These are phyloP conservation scores for Dipodomys stephensi DNA, from an alignment of 2,113 vertebrate genomes.

Conservation along the genomic window DNA sequence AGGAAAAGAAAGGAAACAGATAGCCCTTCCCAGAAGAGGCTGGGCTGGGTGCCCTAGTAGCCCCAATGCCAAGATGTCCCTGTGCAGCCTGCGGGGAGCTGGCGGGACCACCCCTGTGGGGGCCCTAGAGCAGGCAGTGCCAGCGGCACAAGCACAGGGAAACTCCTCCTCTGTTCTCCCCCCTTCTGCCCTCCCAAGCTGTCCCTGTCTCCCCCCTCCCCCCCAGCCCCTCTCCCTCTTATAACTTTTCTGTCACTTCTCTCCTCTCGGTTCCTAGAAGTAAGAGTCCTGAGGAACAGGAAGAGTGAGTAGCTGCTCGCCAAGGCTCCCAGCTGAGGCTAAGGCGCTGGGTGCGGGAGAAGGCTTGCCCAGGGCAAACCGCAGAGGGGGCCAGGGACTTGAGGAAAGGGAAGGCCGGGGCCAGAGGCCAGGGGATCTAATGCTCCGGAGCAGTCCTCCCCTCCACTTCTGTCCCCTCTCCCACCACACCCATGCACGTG, in stretches of 20 bases:
- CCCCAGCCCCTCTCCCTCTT: slow-evolving; percentile 33
- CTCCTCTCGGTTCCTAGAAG: slow-evolving; percentile 84
- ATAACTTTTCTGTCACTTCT: slow-evolving; percentile 81
- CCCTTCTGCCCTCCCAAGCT: slow-evolving; percentile 79
- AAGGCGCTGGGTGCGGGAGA: neutral
- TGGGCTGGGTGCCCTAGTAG: neutral
- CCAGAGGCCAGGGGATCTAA: neutral
- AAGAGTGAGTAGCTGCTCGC: slow-evolving; percentile 92
- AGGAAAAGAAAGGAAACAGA: neutral
- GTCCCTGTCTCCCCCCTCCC: slow-evolving; percentile 73
- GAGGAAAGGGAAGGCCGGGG: slow-evolving; percentile 7
- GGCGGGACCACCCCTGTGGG: neutral
- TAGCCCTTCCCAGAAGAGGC: neutral
- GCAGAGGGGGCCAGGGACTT: neutral
- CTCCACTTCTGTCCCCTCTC: neutral
- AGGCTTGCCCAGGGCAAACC: neutral
- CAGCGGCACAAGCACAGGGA: neutral
- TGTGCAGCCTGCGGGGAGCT: neutral
- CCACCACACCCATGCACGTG: neutral
- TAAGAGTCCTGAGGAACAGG: slow-evolving; percentile 89
- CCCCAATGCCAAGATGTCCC: neutral
- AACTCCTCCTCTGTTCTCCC: slow-evolving; percentile 49
- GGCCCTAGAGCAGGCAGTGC: slow-evolving; percentile 36
- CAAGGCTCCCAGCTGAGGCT: slow-evolving; percentile 44
- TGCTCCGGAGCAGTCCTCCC: too few relatives aligned